Evolutionary conservation across 2,113 vertebrate species (phyloP).

Genomic region (Nannospalax galili): DNA sequence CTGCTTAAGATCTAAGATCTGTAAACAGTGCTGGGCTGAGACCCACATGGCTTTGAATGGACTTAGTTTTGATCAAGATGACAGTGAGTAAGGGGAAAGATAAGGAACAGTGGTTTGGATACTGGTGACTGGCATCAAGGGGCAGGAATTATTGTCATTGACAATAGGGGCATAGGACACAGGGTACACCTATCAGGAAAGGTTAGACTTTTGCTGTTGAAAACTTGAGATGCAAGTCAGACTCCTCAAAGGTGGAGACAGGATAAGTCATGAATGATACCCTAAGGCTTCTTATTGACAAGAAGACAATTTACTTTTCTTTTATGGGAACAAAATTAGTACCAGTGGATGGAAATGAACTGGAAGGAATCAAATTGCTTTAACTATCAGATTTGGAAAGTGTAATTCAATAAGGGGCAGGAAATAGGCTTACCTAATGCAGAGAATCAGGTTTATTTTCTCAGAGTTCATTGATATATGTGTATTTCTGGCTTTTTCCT

Average conservation of each 20-base stretch:
- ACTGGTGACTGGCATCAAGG: neutral
- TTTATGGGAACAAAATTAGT: conserved; percentile 4
- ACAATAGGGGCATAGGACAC: neutral
- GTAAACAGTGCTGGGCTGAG: neutral
- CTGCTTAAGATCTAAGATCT: neutral
- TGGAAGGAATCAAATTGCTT: neutral
- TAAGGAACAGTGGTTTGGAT: neutral
- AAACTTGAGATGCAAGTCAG: neutral
- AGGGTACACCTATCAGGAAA: neutral
- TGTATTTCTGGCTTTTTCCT: neutral
- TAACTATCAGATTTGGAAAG: neutral
- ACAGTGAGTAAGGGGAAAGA: neutral
- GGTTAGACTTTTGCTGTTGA: neutral
- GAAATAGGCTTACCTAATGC: neutral
- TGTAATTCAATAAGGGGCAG: neutral
- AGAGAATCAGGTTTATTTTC: neutral
- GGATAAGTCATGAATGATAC: neutral
- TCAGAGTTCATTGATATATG: neutral
- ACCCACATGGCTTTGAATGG: neutral
- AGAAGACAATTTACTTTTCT: neutral
- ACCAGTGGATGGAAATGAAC: neutral
- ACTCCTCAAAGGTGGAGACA: neutral
- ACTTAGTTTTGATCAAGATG: neutral
- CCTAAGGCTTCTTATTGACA: neutral
- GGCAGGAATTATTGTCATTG: neutral